Conservation (phyloP, 1,140 invertebrate genomes). For the Apis dorsata region DNA sequence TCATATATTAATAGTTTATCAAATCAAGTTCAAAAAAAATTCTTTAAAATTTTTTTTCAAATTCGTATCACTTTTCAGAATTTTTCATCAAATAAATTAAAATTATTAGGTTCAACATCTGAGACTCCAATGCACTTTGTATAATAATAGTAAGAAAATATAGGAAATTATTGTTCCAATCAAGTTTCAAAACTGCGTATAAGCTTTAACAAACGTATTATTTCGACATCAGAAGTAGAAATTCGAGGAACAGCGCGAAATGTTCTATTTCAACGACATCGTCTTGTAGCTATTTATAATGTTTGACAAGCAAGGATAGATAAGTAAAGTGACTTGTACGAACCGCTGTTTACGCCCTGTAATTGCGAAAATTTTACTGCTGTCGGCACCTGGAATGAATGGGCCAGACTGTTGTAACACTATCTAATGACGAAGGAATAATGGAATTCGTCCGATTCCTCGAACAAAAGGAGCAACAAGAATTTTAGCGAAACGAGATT, state of each 20-base stretch:
- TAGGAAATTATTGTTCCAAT: too few species aligned
- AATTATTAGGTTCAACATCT: too few species aligned
- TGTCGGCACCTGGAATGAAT: slow-evolving; percentile 39
- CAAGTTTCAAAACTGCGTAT: neutral
- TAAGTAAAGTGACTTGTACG: slow-evolving; percentile 39
- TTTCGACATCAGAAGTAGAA: neutral
- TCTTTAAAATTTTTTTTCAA: too few species aligned
- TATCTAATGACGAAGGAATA: slow-evolving; percentile 5
- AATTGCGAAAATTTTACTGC: slow-evolving; percentile 48
- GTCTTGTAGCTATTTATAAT: slow-evolving; percentile 37
- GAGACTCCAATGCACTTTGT: too few species aligned
- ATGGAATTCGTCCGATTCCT: slow-evolving; percentile 26
- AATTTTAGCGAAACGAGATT: neutral
- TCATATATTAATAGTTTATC: too few species aligned
- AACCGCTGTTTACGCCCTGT: slow-evolving; percentile 42
- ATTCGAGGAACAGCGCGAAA: neutral
- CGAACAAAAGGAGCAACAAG: neutral
- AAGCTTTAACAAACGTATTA: neutral
- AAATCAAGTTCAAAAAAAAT: too few species aligned
- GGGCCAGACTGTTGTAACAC: slow-evolving; percentile 15
- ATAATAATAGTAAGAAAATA: too few species aligned
- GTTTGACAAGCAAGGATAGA: slow-evolving; percentile 44
- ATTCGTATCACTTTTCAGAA: too few species aligned
- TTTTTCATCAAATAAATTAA: too few species aligned
- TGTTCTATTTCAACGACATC: neutral